Base-by-base conservation (phyloP, 1,140 invertebrate genomes). In the Panagrolaimus sp. region DNA sequence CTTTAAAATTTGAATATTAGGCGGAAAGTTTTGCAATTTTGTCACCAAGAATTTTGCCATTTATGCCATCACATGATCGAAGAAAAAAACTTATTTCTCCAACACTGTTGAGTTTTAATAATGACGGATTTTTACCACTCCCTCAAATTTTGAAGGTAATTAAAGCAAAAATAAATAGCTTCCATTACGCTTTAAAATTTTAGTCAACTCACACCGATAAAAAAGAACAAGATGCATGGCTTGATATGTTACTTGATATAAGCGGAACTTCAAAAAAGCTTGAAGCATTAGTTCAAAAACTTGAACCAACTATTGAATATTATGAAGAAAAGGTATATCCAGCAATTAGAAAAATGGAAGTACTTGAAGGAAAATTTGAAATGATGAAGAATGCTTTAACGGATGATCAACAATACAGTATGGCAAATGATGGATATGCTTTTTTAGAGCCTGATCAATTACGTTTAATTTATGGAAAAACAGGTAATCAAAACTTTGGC, bases 381-480 rank as follows among this genome's bases (percentile, higher is more conserved):
- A 26, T 26, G 12, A 28, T 58, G 17, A 58, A 58, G 28, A 8
- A 58, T 12, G 17, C 15, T 4, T 58, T 58, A 21, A 58, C 21
- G 12, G 21, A 26, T 58, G 52, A 21, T 12, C 52, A 58, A 28
- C 52, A 21, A 28, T 21, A 58, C 21, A 21, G 28, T 1, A 21
- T 58, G 10, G 10, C 21, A 2, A 26, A 26, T n/a, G 28, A 21
- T 14, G 52, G 52, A 5, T 58, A 58, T 58, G 52, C 52, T 2
- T 28, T 26, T 58, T 58, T 58, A 28, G 21, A 58, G 3, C n/a
- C 52, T 58, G 52, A 58, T 12, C 52, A 58, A 58, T 12, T 58
- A n/a, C 21, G 10, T 21, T 17, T 58, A 28, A 58, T 58, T 28
- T 58, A 58, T 58, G 17, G 28, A 2, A 58, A 28, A 26, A 26